Percentiles rank a stretch among this genome's conserved stretches.
Conservation (phyloP, 2,888 invertebrate species). For the Frankliniella fusca region DNA sequence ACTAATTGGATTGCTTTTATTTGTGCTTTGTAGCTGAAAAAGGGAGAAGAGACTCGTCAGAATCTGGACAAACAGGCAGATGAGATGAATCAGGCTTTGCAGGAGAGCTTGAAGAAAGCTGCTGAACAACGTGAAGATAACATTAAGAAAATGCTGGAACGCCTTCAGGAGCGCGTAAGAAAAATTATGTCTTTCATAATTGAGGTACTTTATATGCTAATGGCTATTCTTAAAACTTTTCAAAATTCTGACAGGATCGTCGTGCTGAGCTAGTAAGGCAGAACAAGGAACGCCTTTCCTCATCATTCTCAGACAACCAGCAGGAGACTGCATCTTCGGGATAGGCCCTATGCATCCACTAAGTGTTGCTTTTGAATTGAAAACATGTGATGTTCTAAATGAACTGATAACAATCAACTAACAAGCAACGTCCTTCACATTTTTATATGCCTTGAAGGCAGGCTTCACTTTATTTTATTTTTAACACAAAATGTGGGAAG, state of each 20-base stretch:
- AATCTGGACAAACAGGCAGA: conserved; percentile 80
- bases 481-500: not conserved
- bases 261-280: conserved; percentile 87
- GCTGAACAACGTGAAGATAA: conserved; percentile 85
- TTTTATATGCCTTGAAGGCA: not conserved
- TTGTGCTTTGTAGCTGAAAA: conserved; percentile 47
- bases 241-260: conserved; percentile 63
- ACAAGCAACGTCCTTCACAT: not conserved
- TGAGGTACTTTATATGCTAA: conserved; percentile 28
- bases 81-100: conserved; percentile 78
- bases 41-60: conserved; percentile 63
- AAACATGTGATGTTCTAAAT: not conserved
- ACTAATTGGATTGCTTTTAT: conserved; percentile 29
- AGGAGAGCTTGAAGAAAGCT: conserved; percentile 83
- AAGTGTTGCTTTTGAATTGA: not conserved
- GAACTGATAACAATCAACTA: not conserved
- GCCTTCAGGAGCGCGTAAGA: conserved; percentile 87
- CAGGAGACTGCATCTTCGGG: conserved; percentile 62
- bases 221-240: conserved; percentile 31
- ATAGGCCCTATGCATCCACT: conserved; percentile 46
- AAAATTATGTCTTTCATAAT: conserved; percentile 32
- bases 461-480: not conserved
- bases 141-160: conserved; percentile 84
- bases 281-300: conserved; percentile 71
- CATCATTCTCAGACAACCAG: conserved; percentile 45